Conservation (phyloP, 2,797 vertebrate genomes). For the Liasis olivaceus region DNA sequence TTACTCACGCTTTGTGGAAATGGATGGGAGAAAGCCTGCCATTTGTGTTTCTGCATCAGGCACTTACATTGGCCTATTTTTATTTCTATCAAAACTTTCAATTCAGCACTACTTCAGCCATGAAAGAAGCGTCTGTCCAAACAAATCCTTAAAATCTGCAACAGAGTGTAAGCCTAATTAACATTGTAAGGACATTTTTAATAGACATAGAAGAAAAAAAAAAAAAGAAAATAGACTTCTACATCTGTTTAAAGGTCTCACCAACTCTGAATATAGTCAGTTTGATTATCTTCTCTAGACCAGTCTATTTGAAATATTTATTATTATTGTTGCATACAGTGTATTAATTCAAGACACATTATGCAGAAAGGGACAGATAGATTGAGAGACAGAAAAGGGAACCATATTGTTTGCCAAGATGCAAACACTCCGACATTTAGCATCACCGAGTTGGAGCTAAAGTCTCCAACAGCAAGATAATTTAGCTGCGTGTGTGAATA, state of each 20-base stretch:
- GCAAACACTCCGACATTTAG: constrained; percentile 60
- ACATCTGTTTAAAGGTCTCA: constrained; percentile 32
- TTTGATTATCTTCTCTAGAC: constrained; percentile 43
- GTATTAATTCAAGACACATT: constrained; percentile 66
- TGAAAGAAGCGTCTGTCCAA: neutral
- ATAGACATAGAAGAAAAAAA: neutral
- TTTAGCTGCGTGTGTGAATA: constrained; percentile 69
- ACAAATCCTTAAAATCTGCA: neutral
- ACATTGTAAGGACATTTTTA: neutral
- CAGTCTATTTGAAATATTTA: constrained; percentile 52
- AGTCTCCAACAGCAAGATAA: constrained; percentile 67
- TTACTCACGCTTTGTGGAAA: neutral
- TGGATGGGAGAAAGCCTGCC: neutral
- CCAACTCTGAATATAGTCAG: constrained; percentile 5
- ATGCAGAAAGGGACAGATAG: constrained; percentile 40
- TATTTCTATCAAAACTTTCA: neutral
- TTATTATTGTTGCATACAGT: constrained; percentile 55
- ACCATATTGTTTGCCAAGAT: constrained; percentile 61
- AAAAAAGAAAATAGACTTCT: neutral
- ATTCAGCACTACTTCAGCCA: neutral
- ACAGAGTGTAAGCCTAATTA: constrained; percentile 15
- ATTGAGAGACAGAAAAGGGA: constrained; percentile 8
- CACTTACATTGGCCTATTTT: neutral
- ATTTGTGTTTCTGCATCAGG: neutral
- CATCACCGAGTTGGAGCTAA: constrained; percentile 64